Evolutionary conservation across 2,888 invertebrate species (phyloP), one percentile per base, ranked within the genome.

Genomic region (Amphimallon solstitiale): DNA sequence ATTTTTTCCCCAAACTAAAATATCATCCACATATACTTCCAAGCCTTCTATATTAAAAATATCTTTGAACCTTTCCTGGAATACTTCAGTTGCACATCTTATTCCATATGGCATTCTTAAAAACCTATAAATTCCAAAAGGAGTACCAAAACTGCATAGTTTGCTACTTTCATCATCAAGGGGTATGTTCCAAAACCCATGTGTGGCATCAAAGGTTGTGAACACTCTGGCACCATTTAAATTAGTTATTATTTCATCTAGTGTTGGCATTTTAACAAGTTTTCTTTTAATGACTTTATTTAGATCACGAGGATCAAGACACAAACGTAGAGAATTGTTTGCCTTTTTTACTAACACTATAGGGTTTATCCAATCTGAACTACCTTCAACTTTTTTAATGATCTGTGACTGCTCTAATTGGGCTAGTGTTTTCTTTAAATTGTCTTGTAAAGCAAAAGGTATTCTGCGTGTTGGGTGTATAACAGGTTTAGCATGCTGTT

Each of bases 81-180:
- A 70, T 1, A 70, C 60, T 51, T 70, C 66, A 14, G 46, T 49
- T 1, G 68, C 70, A 29, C 37, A 60, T 38, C 62, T 68, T 15
- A 70, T 46, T n/a, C 77, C 77, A 66, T 76, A 79, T 67, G 77
- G 71, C 9, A 78, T 37, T 23, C 66, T 64, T 29, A 62, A 52
- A 62, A 70, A 70, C 19, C 49, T 52, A 49, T 64, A 68, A 1
- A 62, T 49, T 10, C 68, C 70, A 56, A 61, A 70, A 9, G 68
- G 65, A 34, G 73, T 73, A 2, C 62, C 48, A 46, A 74, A 72
- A 12, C 68, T 69, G 14, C 70, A 71, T 35, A 71, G 46, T 40
- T 72, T 70, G 29, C 63, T 63, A 46, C 66, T 69, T 62, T 65
- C 43, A 17, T 64, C 43, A 59, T 68, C 68, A 23, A 73, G 60